Percentiles rank a stretch among this genome's conserved stretches.
Evolutionary conservation across 2,113 vertebrate genomes (phyloP).

Genomic region (Sterrhoptilus dennistouni): DNA sequence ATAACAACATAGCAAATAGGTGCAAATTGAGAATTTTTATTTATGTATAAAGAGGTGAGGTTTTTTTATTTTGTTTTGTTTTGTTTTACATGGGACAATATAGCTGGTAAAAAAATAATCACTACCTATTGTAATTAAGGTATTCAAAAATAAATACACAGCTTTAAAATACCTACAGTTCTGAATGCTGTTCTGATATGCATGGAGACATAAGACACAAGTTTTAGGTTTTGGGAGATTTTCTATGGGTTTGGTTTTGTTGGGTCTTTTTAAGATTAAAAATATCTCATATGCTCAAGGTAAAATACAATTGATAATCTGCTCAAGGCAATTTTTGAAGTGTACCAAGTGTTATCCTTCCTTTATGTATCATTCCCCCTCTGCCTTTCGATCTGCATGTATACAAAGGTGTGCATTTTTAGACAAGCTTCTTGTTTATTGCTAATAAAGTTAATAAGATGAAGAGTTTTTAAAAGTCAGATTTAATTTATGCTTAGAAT

Average conservation of each 20-base stretch:
- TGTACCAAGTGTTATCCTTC: neutral
- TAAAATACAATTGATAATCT: neutral
- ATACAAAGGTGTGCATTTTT: neutral
- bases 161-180: neutral
- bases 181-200: neutral
- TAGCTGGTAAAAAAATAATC: neutral
- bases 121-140: neutral
- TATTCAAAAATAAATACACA: neutral
- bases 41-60: neutral
- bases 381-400: neutral
- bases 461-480: neutral
- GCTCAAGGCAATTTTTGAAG: neutral
- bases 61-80: no score
- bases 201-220: neutral
- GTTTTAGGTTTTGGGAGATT: neutral
- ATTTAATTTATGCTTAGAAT: neutral
- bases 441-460: neutral
- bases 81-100: neutral
- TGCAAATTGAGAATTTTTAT: neutral
- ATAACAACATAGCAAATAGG: neutral
- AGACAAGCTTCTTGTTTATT: neutral
- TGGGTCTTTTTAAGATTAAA: neutral
- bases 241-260: neutral
- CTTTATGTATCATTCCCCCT: neutral
- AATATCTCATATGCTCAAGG: neutral